These are phyloP conservation scores for Chionis minor DNA, from an alignment of 2,113 vertebrate genomes.

Conservation along the genomic window DNA sequence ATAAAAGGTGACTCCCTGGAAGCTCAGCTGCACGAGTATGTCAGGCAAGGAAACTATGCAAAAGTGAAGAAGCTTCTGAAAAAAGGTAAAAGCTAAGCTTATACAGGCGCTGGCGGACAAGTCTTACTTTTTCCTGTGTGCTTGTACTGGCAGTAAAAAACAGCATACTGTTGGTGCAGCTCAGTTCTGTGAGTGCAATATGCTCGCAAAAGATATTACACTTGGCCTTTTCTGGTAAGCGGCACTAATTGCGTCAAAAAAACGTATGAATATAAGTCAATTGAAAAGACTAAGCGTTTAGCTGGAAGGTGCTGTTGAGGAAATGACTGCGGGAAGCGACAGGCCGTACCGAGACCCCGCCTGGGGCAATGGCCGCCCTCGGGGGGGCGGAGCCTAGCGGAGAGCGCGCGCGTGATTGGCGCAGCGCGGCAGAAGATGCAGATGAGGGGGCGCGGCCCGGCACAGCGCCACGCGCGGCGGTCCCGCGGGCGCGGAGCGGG, in stretches of 20 bases:
- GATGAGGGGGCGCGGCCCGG: background rate
- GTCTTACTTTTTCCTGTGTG: fast-evolving
- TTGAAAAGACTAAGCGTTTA: fast-evolving
- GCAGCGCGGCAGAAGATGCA: background rate
- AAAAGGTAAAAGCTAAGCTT: conserved; percentile 72
- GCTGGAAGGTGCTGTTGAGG: too few relatives aligned
- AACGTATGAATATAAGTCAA: background rate
- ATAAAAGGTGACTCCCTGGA: conserved; percentile 72
- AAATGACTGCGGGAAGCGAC: too few relatives aligned
- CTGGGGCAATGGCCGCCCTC: background rate
- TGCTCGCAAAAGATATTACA: fast-evolving
- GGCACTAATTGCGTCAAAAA: background rate
- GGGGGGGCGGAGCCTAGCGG: background rate
- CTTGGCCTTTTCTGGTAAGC: background rate
- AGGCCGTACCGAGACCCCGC: too few relatives aligned
- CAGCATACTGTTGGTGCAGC: fast-evolving
- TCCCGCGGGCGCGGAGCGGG: background rate
- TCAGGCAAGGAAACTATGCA: conserved; percentile 73
- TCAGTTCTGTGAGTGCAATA: background rate
- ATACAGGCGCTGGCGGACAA: background rate
- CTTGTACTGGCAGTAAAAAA: background rate
- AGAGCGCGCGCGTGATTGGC: background rate
- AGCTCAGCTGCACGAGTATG: conserved; percentile 78
- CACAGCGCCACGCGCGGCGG: background rate
- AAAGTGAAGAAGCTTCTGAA: conserved; percentile 85